phyloP scores from a whole-genome alignment of 2,113 vertebrate species.

The Gobiocypris rarus region DNA sequence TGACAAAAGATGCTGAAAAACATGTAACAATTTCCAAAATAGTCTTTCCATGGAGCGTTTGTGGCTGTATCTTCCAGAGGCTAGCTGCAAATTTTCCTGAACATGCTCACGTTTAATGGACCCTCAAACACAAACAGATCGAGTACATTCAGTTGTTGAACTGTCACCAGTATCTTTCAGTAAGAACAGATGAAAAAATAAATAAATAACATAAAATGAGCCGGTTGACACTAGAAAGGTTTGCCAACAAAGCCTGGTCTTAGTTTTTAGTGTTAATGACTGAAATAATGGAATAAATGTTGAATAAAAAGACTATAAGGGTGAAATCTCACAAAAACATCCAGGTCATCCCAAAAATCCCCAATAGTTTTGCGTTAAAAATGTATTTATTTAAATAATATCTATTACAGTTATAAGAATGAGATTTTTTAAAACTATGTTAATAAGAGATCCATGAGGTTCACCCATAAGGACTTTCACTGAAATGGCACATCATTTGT shows the following conservation, averaged over 20 bases:
- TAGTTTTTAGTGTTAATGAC: slow-evolving; percentile 21
- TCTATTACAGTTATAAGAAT: neutral
- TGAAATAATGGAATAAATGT: neutral
- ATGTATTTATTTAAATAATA: neutral
- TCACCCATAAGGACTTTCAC: neutral
- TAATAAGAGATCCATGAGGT: slow-evolving; percentile 13
- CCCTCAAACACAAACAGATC: neutral
- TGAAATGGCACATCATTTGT: slow-evolving; percentile 2
- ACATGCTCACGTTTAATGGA: neutral
- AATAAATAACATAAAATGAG: neutral
- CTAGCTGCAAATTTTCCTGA: slow-evolving; percentile 6
- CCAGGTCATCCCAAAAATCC: neutral
- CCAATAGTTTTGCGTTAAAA: neutral
- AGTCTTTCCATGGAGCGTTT: neutral
- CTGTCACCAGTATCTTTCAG: neutral
- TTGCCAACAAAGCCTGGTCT: slow-evolving; percentile 23
- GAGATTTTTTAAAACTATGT: neutral
- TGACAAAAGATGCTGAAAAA: neutral
- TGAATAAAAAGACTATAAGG: neutral
- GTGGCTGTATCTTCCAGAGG: neutral
- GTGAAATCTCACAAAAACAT: slow-evolving; percentile 9
- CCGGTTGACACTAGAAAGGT: neutral
- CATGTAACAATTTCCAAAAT: neutral
- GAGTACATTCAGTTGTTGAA: neutral
- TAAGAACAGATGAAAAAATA: neutral